Evolutionary conservation across 2,888 invertebrate genomes (phyloP), one percentile per base, ranked within the genome.

Genomic region (Lycia hirtaria): DNA sequence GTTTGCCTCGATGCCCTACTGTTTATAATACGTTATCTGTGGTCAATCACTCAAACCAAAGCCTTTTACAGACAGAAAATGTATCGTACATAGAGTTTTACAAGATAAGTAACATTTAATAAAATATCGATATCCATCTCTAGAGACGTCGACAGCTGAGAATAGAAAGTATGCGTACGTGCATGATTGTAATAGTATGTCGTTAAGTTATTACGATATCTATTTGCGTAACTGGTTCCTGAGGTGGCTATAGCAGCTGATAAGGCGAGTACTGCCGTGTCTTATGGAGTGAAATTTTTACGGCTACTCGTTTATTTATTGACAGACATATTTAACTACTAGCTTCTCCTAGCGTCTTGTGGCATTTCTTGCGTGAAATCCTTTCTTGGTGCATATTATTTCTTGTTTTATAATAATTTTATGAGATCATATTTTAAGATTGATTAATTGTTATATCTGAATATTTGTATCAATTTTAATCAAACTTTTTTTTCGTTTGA

Each of bases 131-230:
- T n/a, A n/a, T n/a, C n/a, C n/a, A n/a, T 30, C n/a, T 20, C 6
- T n/a, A 15, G 17, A n/a, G n/a, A n/a, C 20, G 30, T 32, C 32
- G 30, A 19, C 32, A 12, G n/a, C 30, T 7, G 12, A 19, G 12
- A 44, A 44, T 74, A 74, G 76, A 76, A 73, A 75, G 71, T 64
- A 65, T 68, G 48, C 4, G 17, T 17, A 10, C 19, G 15, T 28
- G 14, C 17, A 20, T 50, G 51, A 50, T 50, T 51, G 53, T 33
- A 28, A 50, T 50, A 48, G 53, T 33, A 28, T 63, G 52, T 45
- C 45, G 45, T 47, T 37, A 47, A 22, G 22, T 47, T 47, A 61
- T 56, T 60, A 54, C 45, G 56, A 43, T 62, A 55, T 43, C 49
- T 37, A 56, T 53, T 48, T 64, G 51, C 53, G 50, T 54, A 58